Evolutionary conservation across 2,888 invertebrate genomes (phyloP), one percentile per base, ranked within the genome.

Genomic region (Ormyrus rosae): DNA sequence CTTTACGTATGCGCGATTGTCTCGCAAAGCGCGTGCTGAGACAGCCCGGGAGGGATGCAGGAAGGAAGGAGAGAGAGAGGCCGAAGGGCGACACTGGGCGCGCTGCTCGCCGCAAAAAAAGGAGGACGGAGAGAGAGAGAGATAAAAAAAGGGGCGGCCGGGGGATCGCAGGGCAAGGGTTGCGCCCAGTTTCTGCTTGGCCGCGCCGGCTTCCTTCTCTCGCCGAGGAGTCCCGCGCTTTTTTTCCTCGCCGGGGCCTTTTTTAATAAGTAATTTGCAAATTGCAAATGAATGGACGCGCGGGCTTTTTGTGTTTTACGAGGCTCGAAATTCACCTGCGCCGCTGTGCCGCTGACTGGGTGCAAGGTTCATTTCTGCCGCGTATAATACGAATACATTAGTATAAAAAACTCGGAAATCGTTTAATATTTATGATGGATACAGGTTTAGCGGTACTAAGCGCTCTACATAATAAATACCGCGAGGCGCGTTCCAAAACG

Each of bases 1-100:
- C 85, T 84, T 88, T 88, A 87, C 87, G 85, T 89, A 89, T 89
- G 87, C 88, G 86, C 85, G 86, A 88, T 88, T 87, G 85, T 88
- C 86, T 87, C 83, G 83, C 73, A 73, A 34, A 53, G 70, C 55
- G 55, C 9, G 50, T 11, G 77, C 63, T 75, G 58, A 80, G 82
- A 80, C 78, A 0, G n/a, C 45, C 10, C 63, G 56, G 34, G 60
- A 74, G 60, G 80, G 80, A 73, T 67, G 78, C 56, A 67, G 77
- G 74, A 76, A 83, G 81, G 80, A 76, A 81, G 83, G 81, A 68
- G 83, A 80, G 80, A 76, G 80, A 83, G 81, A 68, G 83, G 78
- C 45, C 70, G 72, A 84, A 80, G 83, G 80, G 69, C 61, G 78
- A 48, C 70, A 71, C 83, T 78, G 83, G 80, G 69, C 61, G 74